These are phyloP conservation scores for Prosopocoilus inquinatus DNA, from an alignment of 2,888 invertebrate genomes.

Conservation along the genomic window DNA sequence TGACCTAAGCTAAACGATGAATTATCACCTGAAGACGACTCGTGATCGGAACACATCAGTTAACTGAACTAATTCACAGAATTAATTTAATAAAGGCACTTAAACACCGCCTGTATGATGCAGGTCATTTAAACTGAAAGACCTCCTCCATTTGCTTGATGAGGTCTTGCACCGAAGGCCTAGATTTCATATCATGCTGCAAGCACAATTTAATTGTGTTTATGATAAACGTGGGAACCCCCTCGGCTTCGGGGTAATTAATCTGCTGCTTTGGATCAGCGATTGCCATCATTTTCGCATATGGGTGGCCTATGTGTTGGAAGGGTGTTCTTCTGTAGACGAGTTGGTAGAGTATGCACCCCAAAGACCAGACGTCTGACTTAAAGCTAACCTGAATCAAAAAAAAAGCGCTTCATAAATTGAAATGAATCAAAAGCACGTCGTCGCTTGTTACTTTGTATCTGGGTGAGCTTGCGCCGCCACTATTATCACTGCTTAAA, in stretches of 20 bases:
- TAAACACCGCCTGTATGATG: no score
- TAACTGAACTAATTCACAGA: no score
- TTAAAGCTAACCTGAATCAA: constrained; percentile 75
- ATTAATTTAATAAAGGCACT: no score
- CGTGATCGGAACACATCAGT: no score
- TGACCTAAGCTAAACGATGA: no score
- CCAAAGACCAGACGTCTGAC: constrained; percentile 97
- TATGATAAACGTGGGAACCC: constrained; percentile 60
- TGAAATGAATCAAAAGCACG: neutral
- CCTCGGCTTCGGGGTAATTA: constrained; percentile 63
- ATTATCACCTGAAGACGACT: no score
- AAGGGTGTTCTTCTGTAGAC: constrained; percentile 91
- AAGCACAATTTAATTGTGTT: constrained; percentile 71
- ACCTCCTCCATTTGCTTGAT: constrained; percentile 43
- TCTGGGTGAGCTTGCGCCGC: constrained; percentile 48
- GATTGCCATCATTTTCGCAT: constrained; percentile 76
- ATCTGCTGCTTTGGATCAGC: constrained; percentile 71
- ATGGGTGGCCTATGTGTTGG: constrained; percentile 70
- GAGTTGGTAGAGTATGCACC: constrained; percentile 92
- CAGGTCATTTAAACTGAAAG: constrained; percentile 3
- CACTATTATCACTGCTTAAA: constrained; percentile 54
- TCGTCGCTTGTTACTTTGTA: constrained; percentile 32
- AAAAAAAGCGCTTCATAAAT: constrained; percentile 2
- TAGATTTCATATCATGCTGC: constrained; percentile 65
- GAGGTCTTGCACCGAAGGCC: constrained; percentile 75